Percentiles rank a stretch among this genome's conserved stretches.
Conservation (phyloP, 2,113 vertebrate species). For the Campylorhamphus procurvoides region DNA sequence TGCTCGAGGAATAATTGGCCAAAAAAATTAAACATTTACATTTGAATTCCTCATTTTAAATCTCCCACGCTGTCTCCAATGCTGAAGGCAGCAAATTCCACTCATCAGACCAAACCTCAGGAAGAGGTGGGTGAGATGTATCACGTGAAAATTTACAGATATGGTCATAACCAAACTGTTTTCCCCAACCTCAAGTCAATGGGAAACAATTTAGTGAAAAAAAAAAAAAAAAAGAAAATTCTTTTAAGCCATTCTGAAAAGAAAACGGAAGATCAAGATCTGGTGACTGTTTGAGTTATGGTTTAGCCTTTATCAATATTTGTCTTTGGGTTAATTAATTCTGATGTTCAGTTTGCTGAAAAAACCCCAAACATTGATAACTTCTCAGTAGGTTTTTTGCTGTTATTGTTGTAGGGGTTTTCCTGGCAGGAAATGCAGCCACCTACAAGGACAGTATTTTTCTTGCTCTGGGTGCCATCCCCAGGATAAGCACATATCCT, state of each 20-base stretch:
- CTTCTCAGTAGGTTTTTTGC: not conserved
- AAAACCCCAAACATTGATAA: not conserved
- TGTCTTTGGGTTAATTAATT: not conserved
- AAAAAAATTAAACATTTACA: not conserved
- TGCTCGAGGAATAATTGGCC: not conserved
- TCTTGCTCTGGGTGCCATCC: not conserved
- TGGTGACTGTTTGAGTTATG: fast-evolving
- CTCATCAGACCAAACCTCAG: not conserved
- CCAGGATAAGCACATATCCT: not conserved
- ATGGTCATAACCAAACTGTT: not conserved
- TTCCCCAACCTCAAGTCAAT: not conserved
- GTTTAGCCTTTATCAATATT: not conserved
- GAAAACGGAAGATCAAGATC: not conserved
- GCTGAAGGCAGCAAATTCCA: not conserved
- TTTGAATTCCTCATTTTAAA: not conserved
- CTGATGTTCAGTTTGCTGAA: not conserved
- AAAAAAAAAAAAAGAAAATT: not conserved
- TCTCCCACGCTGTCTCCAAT: not conserved
- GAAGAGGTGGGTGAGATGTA: not conserved
- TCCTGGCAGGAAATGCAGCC: not conserved
- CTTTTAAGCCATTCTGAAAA: not conserved
- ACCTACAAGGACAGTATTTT: not conserved
- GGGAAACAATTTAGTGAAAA: not conserved
- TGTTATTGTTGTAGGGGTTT: not conserved
- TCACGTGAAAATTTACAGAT: not conserved